A percentile compares a stretch with the other conserved stretches of the same genome.
Conservation (phyloP, 1,140 invertebrate species). For the Pachypsylla venusta region DNA sequence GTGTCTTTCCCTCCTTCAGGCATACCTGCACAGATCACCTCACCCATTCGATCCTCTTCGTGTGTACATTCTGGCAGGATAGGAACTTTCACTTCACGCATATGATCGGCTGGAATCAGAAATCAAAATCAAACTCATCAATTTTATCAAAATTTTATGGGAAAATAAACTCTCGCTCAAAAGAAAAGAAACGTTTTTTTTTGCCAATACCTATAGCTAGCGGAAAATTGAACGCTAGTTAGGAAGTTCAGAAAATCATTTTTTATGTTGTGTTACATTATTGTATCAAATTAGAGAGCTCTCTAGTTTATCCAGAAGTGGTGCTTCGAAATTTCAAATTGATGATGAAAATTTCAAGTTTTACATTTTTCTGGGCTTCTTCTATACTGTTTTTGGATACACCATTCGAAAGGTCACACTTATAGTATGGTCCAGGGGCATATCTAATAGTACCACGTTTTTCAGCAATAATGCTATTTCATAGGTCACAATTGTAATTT, state of each 20-base stretch:
- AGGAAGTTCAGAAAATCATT: neutral
- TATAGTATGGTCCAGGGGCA: too few relatives aligned
- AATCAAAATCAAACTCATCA: neutral
- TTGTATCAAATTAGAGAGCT: neutral
- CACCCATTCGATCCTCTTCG: slow-evolving; percentile 38
- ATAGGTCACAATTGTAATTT: too few relatives aligned
- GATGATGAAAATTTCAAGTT: too few relatives aligned
- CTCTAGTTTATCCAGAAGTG: too few relatives aligned
- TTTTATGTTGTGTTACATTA: neutral
- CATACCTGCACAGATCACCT: slow-evolving; percentile 76
- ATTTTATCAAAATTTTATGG: neutral
- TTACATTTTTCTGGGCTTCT: too few relatives aligned
- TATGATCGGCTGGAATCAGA: slow-evolving; percentile 32
- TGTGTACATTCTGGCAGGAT: slow-evolving; percentile 42
- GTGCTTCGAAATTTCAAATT: too few relatives aligned
- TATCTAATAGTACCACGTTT: too few relatives aligned
- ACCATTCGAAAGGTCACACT: too few relatives aligned
- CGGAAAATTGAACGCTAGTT: neutral
- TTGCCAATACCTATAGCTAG: neutral
- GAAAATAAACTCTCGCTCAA: neutral
- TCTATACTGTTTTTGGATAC: too few relatives aligned
- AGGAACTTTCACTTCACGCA: slow-evolving; percentile 53
- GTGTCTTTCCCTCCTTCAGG: slow-evolving; percentile 76
- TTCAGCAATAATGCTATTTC: too few relatives aligned
- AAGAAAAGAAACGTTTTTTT: neutral